Conservation (phyloP, 2,113 vertebrate genomes). For the Romanogobio albipinnatus region DNA sequence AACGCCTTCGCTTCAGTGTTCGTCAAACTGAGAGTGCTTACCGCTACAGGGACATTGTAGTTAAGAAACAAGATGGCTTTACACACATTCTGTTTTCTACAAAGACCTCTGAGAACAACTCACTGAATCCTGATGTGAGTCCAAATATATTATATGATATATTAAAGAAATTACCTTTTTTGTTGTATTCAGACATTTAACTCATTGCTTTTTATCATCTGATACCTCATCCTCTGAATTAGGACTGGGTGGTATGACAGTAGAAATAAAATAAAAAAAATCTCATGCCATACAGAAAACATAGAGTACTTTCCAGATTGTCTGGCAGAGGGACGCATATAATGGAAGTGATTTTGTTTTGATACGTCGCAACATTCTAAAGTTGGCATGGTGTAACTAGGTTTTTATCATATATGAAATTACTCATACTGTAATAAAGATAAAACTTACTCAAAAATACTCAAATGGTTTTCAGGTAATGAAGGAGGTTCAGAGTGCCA, state of each 20-base stretch:
- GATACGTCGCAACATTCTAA: not conserved
- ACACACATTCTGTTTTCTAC: conserved; percentile 97
- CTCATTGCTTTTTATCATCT: not conserved
- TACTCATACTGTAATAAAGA: not conserved
- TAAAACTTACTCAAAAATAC: not conserved
- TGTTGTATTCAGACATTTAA: not conserved
- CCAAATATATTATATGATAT: not conserved
- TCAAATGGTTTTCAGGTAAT: conserved; percentile 83
- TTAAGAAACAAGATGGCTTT: conserved; percentile 97
- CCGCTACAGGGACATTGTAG: conserved; percentile 96
- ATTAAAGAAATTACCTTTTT: not conserved
- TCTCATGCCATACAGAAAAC: not conserved
- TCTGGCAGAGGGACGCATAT: not conserved
- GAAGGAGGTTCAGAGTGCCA: conserved; percentile 98
- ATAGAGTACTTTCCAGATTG: not conserved
- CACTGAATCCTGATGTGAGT: conserved; percentile 90
- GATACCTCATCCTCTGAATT: not conserved
- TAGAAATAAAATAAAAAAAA: not conserved
- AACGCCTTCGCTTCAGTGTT: conserved; percentile 93
- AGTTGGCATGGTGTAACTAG: not conserved
- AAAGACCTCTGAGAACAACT: conserved; percentile 96
- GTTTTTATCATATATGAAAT: not conserved
- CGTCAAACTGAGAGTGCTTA: conserved; percentile 96
- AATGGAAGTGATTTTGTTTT: not conserved
- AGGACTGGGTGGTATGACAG: not conserved